Percentiles rank a stretch among this genome's conserved stretches.
phyloP scores from a whole-genome alignment of 2,797 vertebrate species.

The Diceros bicornis region DNA sequence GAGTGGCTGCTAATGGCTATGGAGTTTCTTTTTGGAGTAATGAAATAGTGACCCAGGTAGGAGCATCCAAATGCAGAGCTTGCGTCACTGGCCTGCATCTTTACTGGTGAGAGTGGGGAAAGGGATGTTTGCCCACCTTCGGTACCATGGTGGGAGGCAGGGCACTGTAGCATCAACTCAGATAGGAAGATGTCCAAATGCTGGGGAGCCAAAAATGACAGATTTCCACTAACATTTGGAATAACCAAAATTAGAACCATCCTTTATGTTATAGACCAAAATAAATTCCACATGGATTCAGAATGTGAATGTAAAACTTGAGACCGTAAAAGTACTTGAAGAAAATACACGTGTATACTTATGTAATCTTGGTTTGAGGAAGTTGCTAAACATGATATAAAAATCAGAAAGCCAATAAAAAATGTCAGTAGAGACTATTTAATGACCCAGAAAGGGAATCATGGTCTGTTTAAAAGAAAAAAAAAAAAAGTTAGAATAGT shows the following conservation, averaged over 20 bases:
- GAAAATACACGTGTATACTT: slow-evolving; percentile 76
- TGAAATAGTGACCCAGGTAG: background rate
- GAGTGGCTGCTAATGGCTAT: background rate
- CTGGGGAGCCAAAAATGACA: slow-evolving; percentile 64
- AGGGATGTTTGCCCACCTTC: background rate
- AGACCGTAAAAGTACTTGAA: slow-evolving; percentile 69
- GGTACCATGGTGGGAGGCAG: background rate
- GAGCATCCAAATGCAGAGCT: background rate
- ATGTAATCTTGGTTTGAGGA: slow-evolving; percentile 69
- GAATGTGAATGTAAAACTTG: slow-evolving; percentile 75
- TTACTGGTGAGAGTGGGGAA: background rate
- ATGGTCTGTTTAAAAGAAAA: slow-evolving; percentile 36
- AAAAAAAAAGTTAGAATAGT: background rate
- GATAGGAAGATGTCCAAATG: slow-evolving; percentile 49
- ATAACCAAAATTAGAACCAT: slow-evolving; percentile 78
- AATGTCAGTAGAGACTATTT: slow-evolving; percentile 47
- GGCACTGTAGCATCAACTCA: background rate
- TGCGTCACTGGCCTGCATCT: background rate
- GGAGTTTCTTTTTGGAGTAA: background rate
- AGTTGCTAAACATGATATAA: slow-evolving; percentile 71
- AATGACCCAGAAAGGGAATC: slow-evolving; percentile 46
- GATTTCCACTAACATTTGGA: slow-evolving; percentile 76
- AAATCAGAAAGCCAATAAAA: slow-evolving; percentile 68
- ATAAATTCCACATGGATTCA: slow-evolving; percentile 77
- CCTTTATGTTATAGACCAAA: slow-evolving; percentile 74